Evolutionary conservation across 2,113 vertebrate species (phyloP).

Genomic region (Chrysochloris asiatica): DNA sequence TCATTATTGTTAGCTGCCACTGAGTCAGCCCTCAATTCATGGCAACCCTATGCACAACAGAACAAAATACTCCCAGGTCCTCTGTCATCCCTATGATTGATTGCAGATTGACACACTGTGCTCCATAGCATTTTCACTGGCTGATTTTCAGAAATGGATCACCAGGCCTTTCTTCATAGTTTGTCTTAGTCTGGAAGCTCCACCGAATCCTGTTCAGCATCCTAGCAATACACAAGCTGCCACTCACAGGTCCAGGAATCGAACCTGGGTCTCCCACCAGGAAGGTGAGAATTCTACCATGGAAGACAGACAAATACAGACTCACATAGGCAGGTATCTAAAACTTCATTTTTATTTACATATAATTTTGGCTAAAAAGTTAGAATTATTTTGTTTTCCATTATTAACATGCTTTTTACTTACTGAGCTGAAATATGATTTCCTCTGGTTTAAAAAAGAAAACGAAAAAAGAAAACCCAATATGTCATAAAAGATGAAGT

Average conservation of each 20-base stretch:
- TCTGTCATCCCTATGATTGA: background rate
- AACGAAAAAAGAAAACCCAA: background rate
- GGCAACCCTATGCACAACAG: background rate
- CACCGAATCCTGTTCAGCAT: background rate
- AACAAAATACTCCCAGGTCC: background rate
- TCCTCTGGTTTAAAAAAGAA: conserved; percentile 39
- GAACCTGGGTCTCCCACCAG: background rate
- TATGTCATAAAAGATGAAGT: conserved; percentile 52
- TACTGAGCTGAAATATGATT: conserved; percentile 44
- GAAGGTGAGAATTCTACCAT: background rate
- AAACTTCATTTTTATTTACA: background rate
- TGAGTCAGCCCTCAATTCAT: background rate
- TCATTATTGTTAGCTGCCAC: background rate
- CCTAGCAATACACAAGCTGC: background rate
- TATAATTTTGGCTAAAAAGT: background rate
- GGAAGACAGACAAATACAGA: background rate
- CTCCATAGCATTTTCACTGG: background rate
- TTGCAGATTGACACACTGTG: background rate
- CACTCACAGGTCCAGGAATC: background rate
- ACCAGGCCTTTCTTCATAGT: background rate
- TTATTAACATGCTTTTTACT: conserved; percentile 34
- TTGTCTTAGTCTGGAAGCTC: background rate
- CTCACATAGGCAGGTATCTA: background rate
- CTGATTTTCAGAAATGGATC: background rate
- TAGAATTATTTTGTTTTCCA: conserved; percentile 45